Percentiles rank a stretch among this genome's conserved stretches.
Conservation (phyloP, 2,113 vertebrate species). For the Dipodomys stephensi region DNA sequence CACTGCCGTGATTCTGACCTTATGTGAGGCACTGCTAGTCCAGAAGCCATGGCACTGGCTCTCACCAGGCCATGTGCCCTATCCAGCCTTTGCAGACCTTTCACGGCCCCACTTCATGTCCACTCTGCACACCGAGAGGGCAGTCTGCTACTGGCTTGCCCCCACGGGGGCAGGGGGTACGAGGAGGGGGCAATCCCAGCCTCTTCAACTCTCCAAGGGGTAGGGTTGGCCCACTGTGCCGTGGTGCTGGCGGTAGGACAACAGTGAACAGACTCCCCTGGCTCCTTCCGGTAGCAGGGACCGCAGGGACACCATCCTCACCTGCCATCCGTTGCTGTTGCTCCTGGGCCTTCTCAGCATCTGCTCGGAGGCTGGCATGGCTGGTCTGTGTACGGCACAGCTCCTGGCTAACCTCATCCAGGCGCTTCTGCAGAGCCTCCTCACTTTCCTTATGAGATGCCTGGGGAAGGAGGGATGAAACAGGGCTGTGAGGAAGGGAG, state of each 20-base stretch:
- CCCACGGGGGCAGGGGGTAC: accelerated
- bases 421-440: conserved; percentile 90
- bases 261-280: not conserved
- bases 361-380: conserved; percentile 88
- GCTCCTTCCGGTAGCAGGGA: no score
- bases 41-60: not conserved
- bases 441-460: conserved; percentile 89
- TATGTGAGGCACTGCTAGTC: not conserved
- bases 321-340: conserved; percentile 90
- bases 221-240: not conserved
- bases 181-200: not conserved
- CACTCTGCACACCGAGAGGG: no score
- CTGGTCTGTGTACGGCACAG: conserved; percentile 90
- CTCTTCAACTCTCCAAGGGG: not conserved
- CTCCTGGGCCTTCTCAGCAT: conserved; percentile 89
- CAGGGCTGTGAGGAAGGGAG: not conserved
- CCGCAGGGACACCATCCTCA: not conserved
- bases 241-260: not conserved
- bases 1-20: not conserved
- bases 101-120: not conserved
- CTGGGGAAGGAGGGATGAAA: conserved; percentile 79
- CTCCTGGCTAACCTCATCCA: conserved; percentile 94
- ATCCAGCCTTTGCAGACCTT: not conserved
- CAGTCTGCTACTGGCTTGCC: not conserved
- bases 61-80: not conserved